Evolutionary conservation across 2,888 invertebrate species (phyloP).

Genomic region (Nymphalis urticae): DNA sequence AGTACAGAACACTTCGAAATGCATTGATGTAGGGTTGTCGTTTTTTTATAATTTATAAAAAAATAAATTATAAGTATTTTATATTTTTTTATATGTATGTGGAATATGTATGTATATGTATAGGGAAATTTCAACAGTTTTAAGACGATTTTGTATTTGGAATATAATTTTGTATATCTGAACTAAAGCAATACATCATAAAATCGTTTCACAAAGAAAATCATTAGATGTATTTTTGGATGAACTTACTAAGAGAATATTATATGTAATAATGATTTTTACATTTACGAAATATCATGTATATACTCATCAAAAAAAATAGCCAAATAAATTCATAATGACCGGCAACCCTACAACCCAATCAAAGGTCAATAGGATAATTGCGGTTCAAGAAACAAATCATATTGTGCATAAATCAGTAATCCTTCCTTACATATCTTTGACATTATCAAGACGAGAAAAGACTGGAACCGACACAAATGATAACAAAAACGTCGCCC

Average conservation of each 20-base stretch:
- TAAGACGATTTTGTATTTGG: too few species aligned
- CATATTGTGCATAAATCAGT: conserved; percentile 3
- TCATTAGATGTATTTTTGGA: too few species aligned
- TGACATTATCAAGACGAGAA: conserved; percentile 17
- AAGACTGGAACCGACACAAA: conserved; percentile 6
- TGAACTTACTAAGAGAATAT: too few species aligned
- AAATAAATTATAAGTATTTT: background rate
- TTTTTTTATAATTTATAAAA: background rate
- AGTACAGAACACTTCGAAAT: conserved; percentile 4
- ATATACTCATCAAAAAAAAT: too few species aligned
- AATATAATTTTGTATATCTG: too few species aligned
- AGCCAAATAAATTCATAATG: background rate
- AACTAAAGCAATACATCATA: too few species aligned
- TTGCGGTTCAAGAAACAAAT: conserved; percentile 10
- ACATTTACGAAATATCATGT: too few species aligned
- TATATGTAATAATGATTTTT: too few species aligned
- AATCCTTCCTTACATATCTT: conserved; percentile 11
- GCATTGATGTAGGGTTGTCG: background rate
- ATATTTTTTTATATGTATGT: too few species aligned
- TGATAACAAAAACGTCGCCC: conserved; percentile 15
- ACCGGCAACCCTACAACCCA: background rate
- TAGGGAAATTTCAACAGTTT: too few species aligned
- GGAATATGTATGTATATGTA: too few species aligned
- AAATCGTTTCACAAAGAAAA: too few species aligned
- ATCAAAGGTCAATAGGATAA: conserved; percentile 11